Evolutionary conservation across 2,113 vertebrate species (phyloP), one percentile per base, ranked within the genome.

Genomic region (Mellivora capensis): DNA sequence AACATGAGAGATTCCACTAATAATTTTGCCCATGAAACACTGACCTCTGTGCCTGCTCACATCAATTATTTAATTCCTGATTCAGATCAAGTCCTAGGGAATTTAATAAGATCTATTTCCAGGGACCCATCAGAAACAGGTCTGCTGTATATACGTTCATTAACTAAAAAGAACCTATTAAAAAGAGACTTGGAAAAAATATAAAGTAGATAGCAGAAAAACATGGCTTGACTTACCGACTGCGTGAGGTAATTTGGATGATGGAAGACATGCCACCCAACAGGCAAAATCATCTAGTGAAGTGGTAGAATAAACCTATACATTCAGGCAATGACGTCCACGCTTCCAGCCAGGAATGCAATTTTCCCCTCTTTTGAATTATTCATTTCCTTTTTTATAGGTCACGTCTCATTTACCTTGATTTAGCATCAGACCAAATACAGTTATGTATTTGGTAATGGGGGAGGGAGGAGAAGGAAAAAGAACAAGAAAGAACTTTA

Each of bases 341-440:
- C 31, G 67, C 79, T 95, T 64, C 77, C 39, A 86, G 83, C 94
- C 95, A 96, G 94, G 89, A 98, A 95, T 95, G 95, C 88, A 96
- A 84, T 95, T 96, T 97, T 17, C 87, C 87, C 72, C 87, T 86
- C 42, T 64, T 93, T 97, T 39, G 29, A 97, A 97, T 97, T 91
- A 98, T 98, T 98, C 97, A 97, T 97, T 98, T 98, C 97, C 97
- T 98, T 97, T 98, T 96, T 98, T 97, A 98, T 97, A 98, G 97
- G 98, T 97, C 95, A 97, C 77, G 96, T 95, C 97, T 98, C 97
- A 98, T 98, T 98, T 98, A 97, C 97, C 82, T 96, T 98, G 98
- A 98, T 98, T 98, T 98, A 98, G 95, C 95, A 91, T 93, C 93
- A 91, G 79, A 86, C 83, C 47, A 69, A 87, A 82, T 95, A 95